Base-by-base conservation (phyloP, 2,113 vertebrate genomes). In the Phodopus roborovskii region DNA sequence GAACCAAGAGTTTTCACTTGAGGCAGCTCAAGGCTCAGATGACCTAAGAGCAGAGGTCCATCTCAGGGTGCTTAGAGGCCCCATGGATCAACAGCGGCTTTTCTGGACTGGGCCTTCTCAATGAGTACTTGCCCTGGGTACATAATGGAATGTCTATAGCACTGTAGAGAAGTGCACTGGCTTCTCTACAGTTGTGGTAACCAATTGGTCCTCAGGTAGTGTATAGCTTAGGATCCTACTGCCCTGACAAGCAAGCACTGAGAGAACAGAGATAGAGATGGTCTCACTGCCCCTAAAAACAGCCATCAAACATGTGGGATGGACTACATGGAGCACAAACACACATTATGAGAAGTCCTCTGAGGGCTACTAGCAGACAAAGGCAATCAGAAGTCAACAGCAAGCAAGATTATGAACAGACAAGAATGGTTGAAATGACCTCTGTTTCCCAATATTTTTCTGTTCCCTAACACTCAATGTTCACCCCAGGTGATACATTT, bases 201-300 rank as follows among this genome's bases (percentile, higher is more conserved):
- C 66, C 75, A 66, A 60, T 93, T 64, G 73, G 92, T 85, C 85
- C 81, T 90, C 84, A 64, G 45, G 58, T 90, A 45, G 79, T 56
- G 91, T 93, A 9, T 53, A 88, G 82, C 36, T 88, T 88, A 90
- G 74, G 83, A 48, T 88, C 79, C 48, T 62, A 20, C 75, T 75
- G 36, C 89, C 94, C 94, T 66, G 13, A 77, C 56, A 91, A 84
- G 94, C 26, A 77, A 20, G 20, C 66, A 81, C 1, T 60, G 9
- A 93, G 86, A 93, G 68, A 88, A 84, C 60, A 93, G 58, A 92
- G 42, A 70, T 17, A 93, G 58, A 92, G 42, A 70, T 17, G 24
- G 42, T 39, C 92, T 77, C 82, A 86, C 11, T 10, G 42, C 56
- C 81, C 64, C 50, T 70, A 53, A 84, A 88, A 90, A 91, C 45